phyloP scores from a whole-genome alignment of 2,797 vertebrate genomes.

The Eidolon dupreanum region DNA sequence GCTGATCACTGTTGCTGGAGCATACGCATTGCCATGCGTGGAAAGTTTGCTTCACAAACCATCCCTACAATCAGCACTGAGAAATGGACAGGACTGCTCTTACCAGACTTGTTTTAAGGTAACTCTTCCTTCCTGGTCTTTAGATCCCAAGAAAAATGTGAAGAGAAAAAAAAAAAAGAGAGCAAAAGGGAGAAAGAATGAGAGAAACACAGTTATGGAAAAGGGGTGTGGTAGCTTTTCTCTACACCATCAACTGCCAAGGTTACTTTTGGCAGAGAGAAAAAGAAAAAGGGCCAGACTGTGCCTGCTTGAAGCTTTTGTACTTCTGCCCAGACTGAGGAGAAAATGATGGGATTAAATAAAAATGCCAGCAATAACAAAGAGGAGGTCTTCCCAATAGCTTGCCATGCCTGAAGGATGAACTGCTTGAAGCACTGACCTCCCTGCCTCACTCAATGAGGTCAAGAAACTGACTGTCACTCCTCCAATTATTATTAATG shows the following conservation, averaged over 20 bases:
- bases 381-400: conserved; percentile 71
- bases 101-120: neutral
- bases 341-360: conserved; percentile 75
- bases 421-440: conserved; percentile 78
- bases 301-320: conserved; percentile 63
- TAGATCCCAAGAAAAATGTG: neutral
- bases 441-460: conserved; percentile 78
- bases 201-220: conserved; percentile 20
- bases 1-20: neutral
- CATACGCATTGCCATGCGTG: neutral
- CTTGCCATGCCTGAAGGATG: conserved; percentile 79
- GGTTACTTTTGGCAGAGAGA: conserved; percentile 59
- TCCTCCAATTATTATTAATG: conserved; percentile 82
- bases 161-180: neutral
- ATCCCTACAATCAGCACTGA: neutral
- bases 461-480: conserved; percentile 84
- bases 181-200: neutral
- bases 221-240: neutral
- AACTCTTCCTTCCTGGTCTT: neutral
- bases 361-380: conserved; percentile 69
- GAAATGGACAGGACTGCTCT: neutral
- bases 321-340: conserved; percentile 69
- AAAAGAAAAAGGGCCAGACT: conserved; percentile 56
- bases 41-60: neutral
- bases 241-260: conserved; percentile 41